Percentiles rank a stretch among this genome's conserved stretches.
These are phyloP conservation scores for Nemopilema nomurai DNA, from an alignment of 30 jellyfish, hydroid and myxozoan species.

Conservation along the genomic window DNA sequence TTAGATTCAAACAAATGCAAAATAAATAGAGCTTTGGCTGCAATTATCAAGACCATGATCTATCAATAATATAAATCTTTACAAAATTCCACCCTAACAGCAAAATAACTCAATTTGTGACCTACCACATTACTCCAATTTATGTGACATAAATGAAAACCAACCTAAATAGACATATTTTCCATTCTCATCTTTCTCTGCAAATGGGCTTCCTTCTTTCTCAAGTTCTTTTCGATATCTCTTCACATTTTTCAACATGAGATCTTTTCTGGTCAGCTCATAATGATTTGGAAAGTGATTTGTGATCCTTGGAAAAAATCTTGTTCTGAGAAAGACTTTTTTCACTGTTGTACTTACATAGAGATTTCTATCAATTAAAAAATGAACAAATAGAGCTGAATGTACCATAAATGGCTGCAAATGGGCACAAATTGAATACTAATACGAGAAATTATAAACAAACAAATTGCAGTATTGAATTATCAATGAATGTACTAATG, in stretches of 20 bases:
- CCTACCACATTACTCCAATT: neutral
- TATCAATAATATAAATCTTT: neutral
- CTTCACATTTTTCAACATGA: conserved; percentile 86
- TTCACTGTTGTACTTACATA: neutral
- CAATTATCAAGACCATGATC: neutral
- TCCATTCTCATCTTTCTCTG: conserved; percentile 94
- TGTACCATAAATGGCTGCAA: no score
- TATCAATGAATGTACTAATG: no score
- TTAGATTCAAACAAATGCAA: no score
- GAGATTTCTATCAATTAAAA: no score
- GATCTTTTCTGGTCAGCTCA: conserved; percentile 91
- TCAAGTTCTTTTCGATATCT: conserved; percentile 89
- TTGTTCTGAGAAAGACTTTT: no score
- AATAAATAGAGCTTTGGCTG: no score
- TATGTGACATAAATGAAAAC: neutral
- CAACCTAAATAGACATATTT: conserved; percentile 86
- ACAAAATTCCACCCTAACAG: neutral
- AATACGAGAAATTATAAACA: no score
- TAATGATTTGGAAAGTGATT: conserved; percentile 94
- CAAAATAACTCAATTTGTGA: neutral
- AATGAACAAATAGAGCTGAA: no score
- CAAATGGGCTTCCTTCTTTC: conserved; percentile 87
- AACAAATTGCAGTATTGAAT: no score
- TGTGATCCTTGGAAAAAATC: conserved; percentile 48
- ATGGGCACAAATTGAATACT: no score